Base-by-base conservation (phyloP, 2,888 invertebrate genomes). In the Drosophila stalkeri region DNA sequence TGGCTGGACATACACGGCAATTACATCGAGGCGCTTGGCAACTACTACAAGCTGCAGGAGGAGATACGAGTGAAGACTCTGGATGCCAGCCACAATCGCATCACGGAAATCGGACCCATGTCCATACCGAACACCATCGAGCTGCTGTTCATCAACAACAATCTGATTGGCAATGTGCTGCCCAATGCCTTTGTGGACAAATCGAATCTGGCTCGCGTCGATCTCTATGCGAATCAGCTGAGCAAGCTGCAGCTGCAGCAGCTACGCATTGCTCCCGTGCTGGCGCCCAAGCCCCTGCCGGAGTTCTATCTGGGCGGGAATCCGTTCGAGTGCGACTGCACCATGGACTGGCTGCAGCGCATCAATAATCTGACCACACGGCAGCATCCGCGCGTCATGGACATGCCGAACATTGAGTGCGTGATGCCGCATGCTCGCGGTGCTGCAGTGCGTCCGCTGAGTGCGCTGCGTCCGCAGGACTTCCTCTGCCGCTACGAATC, bases 311-410 rank as follows among this genome's bases (percentile, higher is more conserved):
- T 98, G 80, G 98, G 97, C 65, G 97, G 97, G 54, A 99, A 99
- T 93, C 98, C 98, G 9, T 97, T 98, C 93, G 96, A 97, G 90
- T 99, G 98, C 93, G 98, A 98, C 91, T 99, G 99, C 94, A 96
- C 96, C 80, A 98, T 98, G 97, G 98, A 98, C 92, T 99, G 98
- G 98, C 94, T 98, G 89, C 97, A 97, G 83, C 95, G 96, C 59
- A 96, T 98, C 93, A 98, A 98, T 93, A 97, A 97, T 93, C 95
- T 97, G 94, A 97, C 97, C 73, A 95, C 96, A 80, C 94, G 97
- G 49, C 97, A 97, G 91, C 97, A 98, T 92, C 97, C 98, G 35
- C 95, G 96, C 57, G 96, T 98, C 84, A 97, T 97, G 96, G 98
- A 98, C 92, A 94, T 98, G 90, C 96, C 97, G 88, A 97, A 97